Percentiles rank a stretch among this genome's conserved stretches.
Evolutionary conservation across 2,797 vertebrate species (phyloP).

Genomic region (Poeciliopsis presidionis): DNA sequence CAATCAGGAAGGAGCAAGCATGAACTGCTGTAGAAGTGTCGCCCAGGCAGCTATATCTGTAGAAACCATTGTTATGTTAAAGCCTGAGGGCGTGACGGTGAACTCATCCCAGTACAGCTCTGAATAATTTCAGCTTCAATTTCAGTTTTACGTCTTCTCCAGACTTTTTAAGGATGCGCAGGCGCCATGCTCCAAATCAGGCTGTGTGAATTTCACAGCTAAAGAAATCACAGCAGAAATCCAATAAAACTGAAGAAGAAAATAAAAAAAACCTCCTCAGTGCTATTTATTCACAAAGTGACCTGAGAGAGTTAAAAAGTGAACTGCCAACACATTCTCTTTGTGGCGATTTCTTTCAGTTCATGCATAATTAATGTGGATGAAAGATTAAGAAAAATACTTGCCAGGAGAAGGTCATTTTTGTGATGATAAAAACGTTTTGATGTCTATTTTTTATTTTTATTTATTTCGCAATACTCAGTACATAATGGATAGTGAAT

Average conservation of each 20-base stretch:
- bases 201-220: too few relatives aligned
- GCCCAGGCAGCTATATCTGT: not conserved
- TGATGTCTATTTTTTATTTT: not conserved
- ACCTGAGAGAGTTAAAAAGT: not conserved
- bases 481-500: not conserved
- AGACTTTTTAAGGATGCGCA: too few relatives aligned
- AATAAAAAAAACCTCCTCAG: too few relatives aligned
- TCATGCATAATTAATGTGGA: not conserved
- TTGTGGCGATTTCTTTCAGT: too few relatives aligned
- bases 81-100: not conserved
- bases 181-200: too few relatives aligned
- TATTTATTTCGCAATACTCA: not conserved
- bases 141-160: not conserved
- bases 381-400: not conserved
- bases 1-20: not conserved
- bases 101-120: not conserved
- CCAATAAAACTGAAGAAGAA: too few relatives aligned
- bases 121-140: not conserved
- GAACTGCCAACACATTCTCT: not conserved
- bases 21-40: not conserved
- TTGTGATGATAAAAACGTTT: not conserved
- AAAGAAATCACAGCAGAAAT: too few relatives aligned
- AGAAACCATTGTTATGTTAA: not conserved
- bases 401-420: not conserved
- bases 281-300: too few relatives aligned